Percentiles rank a stretch among this genome's conserved stretches.
Evolutionary conservation across 2,888 invertebrate species (phyloP).

Genomic region (Perizoma flavofasciatum): DNA sequence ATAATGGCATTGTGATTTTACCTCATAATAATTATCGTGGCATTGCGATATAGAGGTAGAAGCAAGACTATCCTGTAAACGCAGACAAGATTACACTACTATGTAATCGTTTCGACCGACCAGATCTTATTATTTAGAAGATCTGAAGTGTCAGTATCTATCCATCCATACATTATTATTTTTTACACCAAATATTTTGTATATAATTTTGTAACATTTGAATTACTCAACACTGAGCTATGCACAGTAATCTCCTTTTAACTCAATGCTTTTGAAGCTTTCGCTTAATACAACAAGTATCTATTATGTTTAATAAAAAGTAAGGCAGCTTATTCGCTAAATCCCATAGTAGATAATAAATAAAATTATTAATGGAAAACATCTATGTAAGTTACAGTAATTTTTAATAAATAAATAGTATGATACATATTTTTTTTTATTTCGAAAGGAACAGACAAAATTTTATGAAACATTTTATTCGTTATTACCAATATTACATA

Average conservation of each 20-base stretch:
- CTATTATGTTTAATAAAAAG: conserved; percentile 57
- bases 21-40: conserved; percentile 54
- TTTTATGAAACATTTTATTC: neutral
- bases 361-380: conserved; percentile 62
- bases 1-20: conserved; percentile 77
- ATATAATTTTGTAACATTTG: conserved; percentile 69
- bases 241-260: conserved; percentile 62
- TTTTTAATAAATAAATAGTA: conserved; percentile 74
- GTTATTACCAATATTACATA: too few species aligned
- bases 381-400: conserved; percentile 67
- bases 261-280: conserved; percentile 75
- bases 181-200: conserved; percentile 79
- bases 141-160: conserved; percentile 73
- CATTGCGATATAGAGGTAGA: conserved; percentile 60
- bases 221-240: conserved; percentile 59
- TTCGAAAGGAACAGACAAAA: conserved; percentile 34
- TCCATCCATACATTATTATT: conserved; percentile 56
- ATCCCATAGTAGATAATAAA: conserved; percentile 44
- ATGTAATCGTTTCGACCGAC: conserved; percentile 82
- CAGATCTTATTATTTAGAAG: conserved; percentile 71
- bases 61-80: conserved; percentile 79
- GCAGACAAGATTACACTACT: conserved; percentile 72
- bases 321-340: conserved; percentile 74
- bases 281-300: conserved; percentile 64
- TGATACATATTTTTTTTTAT: conserved; percentile 47